These are phyloP conservation scores for Hipposideros larvatus DNA, from an alignment of 2,797 vertebrate genomes.

Conservation along the genomic window DNA sequence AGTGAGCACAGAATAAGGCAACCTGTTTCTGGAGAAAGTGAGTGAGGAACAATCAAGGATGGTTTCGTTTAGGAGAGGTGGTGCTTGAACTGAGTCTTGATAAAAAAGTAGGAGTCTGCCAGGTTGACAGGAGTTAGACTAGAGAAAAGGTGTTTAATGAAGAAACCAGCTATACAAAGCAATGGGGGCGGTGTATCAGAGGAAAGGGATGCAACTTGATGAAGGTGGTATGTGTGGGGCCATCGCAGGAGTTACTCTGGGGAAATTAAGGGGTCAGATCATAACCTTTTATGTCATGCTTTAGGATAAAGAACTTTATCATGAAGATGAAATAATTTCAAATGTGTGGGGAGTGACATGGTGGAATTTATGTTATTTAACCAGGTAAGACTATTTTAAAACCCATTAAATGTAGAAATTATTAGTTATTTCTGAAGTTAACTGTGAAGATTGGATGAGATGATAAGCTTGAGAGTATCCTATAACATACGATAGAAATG, in stretches of 20 bases:
- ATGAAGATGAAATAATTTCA: not conserved
- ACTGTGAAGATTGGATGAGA: not conserved
- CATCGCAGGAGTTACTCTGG: not conserved
- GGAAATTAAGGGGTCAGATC: not conserved
- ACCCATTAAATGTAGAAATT: not conserved
- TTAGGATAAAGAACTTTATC: not conserved
- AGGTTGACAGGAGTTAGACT: not conserved
- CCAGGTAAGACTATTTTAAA: not conserved
- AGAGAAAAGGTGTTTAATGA: not conserved
- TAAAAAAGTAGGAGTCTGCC: not conserved
- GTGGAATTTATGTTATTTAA: not conserved
- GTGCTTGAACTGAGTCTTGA: not conserved
- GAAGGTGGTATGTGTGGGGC: not conserved
- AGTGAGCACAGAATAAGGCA: not conserved
- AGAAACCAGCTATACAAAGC: not conserved
- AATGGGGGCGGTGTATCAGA: not conserved
- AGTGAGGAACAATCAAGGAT: not conserved
- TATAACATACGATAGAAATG: not conserved
- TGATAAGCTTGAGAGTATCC: not conserved
- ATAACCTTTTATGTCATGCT: not conserved
- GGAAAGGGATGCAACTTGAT: not conserved
- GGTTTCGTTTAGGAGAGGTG: not conserved
- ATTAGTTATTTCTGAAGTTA: not conserved
- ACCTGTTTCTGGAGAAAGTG: not conserved
- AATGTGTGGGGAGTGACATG: not conserved